Conservation (phyloP, 2,113 vertebrate species). For the Felis chaus region DNA sequence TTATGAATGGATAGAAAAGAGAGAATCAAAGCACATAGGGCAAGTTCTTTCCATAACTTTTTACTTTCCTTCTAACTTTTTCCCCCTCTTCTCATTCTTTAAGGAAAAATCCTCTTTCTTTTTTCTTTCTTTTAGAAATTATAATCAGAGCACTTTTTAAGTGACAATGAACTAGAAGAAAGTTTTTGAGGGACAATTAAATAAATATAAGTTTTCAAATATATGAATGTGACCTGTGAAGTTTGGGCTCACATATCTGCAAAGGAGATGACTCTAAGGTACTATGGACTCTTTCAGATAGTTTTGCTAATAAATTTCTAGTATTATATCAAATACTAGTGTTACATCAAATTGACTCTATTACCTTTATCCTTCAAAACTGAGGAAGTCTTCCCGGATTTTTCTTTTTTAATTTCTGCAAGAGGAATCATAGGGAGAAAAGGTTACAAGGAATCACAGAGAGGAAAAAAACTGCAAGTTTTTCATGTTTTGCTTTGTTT, state of each 20-base stretch:
- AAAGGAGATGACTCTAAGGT: neutral
- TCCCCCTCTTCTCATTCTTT: neutral
- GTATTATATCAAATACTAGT: neutral
- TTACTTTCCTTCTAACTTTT: neutral
- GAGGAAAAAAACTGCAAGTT: neutral
- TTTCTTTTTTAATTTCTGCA: constrained; percentile 83
- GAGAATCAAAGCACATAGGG: neutral
- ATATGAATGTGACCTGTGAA: neutral
- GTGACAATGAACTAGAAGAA: neutral
- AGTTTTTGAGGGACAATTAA: neutral
- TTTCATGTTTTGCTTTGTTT: neutral
- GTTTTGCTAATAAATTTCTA: constrained; percentile 17
- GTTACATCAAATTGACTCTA: neutral
- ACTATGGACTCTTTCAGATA: neutral
- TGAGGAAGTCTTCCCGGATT: constrained; percentile 74
- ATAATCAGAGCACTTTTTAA: neutral
- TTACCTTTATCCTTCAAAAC: constrained; percentile 82
- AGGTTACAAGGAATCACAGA: neutral
- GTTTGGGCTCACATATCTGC: neutral
- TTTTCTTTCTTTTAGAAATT: neutral
- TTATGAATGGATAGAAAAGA: neutral
- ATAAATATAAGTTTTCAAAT: neutral
- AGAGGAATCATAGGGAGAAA: constrained; percentile 3
- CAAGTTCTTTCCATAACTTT: neutral
- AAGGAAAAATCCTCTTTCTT: neutral